Percentiles rank a stretch among this genome's conserved stretches.
phyloP scores from a whole-genome alignment of 2,113 vertebrate species.

The Barnardius zonarius region DNA sequence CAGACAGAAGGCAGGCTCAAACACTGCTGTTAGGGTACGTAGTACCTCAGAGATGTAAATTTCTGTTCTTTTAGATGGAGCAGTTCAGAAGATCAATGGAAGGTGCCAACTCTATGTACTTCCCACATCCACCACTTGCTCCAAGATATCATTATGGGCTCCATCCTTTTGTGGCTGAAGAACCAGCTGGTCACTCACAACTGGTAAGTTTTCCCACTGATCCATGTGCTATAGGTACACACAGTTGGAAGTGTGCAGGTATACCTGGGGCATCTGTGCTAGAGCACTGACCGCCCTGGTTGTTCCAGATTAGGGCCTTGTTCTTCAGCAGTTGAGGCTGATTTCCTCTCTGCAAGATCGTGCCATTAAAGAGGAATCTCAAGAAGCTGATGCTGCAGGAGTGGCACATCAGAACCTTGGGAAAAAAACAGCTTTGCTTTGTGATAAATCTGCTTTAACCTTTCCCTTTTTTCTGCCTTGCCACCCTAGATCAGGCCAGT shows the following conservation, averaged over 20 bases:
- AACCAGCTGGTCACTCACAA: conserved; percentile 66
- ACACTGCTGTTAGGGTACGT: neutral
- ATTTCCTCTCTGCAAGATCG: neutral
- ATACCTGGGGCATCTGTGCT: neutral
- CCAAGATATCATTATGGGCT: conserved; percentile 57
- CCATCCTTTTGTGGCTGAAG: conserved; percentile 62
- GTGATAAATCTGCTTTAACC: neutral
- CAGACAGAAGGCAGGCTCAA: neutral
- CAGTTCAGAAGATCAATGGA: conserved; percentile 69
- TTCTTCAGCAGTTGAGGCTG: neutral
- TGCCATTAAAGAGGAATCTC: neutral
- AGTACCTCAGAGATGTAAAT: neutral
- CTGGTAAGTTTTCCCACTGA: conserved; percentile 72
- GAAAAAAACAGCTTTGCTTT: neutral
- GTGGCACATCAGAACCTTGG: neutral
- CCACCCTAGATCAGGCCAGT: neutral
- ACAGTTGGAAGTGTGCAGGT: accelerated
- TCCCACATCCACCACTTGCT: conserved; percentile 78
- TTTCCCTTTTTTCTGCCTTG: neutral
- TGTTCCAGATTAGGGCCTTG: neutral
- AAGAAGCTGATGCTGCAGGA: neutral
- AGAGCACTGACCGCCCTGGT: neutral
- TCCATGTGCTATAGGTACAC: accelerated
- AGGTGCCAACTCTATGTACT: conserved; percentile 56
- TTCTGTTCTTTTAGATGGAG: conserved; percentile 74